These are phyloP conservation scores for Masnerella sp. DNA, from an alignment of 2,888 invertebrate species.

Conservation along the genomic window DNA sequence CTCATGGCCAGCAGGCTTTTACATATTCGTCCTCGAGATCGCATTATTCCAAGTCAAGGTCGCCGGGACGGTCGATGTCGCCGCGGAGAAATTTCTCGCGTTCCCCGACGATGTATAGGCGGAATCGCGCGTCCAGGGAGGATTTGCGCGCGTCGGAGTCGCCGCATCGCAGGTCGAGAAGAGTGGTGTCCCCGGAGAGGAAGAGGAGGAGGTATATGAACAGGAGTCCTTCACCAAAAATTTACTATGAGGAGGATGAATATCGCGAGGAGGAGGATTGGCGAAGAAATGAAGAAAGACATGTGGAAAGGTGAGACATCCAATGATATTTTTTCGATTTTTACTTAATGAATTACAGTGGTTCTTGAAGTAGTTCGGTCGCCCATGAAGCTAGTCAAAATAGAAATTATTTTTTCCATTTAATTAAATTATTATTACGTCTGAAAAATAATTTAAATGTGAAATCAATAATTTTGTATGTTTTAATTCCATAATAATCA, in stretches of 20 bases:
- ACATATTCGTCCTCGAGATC: not conserved
- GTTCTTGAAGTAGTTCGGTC: too few species aligned
- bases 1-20: not conserved
- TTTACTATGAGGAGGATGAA: conserved; percentile 11
- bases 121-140: not conserved
- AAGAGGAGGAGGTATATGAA: conserved; percentile 18
- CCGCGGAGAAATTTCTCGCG: conserved; percentile 15
- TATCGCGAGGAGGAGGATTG: conserved; percentile 12
- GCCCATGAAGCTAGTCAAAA: too few species aligned
- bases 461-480: too few species aligned
- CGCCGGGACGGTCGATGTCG: not conserved
- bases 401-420: too few species aligned
- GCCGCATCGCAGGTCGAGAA: conserved; percentile 11
- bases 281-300: conserved; percentile 19
- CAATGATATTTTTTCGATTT: too few species aligned
- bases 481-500: too few species aligned
- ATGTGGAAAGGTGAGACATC: conserved; percentile 13
- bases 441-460: too few species aligned
- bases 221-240: conserved; percentile 11
- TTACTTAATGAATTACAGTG: too few species aligned
- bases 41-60: conserved; percentile 26
- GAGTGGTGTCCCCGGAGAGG: not conserved
- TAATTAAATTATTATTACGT: too few species aligned
- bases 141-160: conserved; percentile 7
- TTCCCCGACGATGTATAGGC: conserved; percentile 6